Evolutionary conservation across 2,888 invertebrate species (phyloP), one percentile per base, ranked within the genome.

Genomic region (Eupithecia insigniata): DNA sequence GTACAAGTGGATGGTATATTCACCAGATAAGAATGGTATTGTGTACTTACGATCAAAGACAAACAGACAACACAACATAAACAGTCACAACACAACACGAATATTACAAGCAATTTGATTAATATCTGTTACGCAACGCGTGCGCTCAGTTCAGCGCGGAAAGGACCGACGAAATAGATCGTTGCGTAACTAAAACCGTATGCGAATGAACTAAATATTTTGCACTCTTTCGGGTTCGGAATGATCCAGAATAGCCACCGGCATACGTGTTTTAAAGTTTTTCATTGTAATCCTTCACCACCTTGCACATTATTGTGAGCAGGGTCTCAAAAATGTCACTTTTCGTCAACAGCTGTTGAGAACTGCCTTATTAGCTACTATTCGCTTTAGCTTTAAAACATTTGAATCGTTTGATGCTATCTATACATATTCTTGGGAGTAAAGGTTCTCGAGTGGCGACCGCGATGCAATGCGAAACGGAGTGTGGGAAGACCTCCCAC

Each of bases 141-240:
- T 55, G 46, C 66, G 66, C 71, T 62, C 51, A 12, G 22, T 51
- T 51, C 51, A 22, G 51, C 22, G 76, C 77, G 66, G 73, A 62
- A 60, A 76, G 75, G 78, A 81, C 78, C 77, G 82, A 79, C 74
- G 80, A 76, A 77, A 74, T 83, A 80, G 79, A 67, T 78, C 77
- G 80, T 81, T 83, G 80, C 73, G 74, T 32, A 71, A 73, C 74
- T 34, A 76, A 76, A 72, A 69, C 62, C 69, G 67, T 28, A 78
- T 72, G 70, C 79, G 84, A 83, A 80, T 81, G 83, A 80, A 81
- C 81, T 80, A 79, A 78, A 83, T 77, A 69, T 43, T 67, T n/a
- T 60, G 34, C 51, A 68, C 32, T 70, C 65, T 68, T 65, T 69
- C 69, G 66, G 68, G 36, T 30, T 62, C 36, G n/a, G 36, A 60